Conservation (phyloP, 2,113 vertebrate species). For the Notothenia coriiceps region DNA sequence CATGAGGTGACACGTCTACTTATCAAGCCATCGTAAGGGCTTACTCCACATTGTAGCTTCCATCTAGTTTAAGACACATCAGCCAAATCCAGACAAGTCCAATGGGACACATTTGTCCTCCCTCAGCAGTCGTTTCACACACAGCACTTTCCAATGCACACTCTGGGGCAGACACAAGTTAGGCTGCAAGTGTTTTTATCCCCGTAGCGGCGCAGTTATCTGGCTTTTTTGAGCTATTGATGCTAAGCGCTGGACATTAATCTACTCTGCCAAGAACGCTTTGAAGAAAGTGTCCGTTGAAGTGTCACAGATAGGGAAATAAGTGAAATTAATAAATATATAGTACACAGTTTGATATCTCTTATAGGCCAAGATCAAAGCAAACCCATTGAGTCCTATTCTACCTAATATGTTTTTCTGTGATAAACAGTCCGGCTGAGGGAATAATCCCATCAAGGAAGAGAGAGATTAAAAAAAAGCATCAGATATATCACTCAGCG, state of each 20-base stretch:
- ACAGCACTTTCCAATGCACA: slow-evolving; percentile 18
- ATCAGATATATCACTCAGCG: slow-evolving; percentile 75
- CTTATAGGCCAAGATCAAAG: slow-evolving; percentile 77
- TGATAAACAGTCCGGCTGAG: slow-evolving; percentile 80
- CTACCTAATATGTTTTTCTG: slow-evolving; percentile 80
- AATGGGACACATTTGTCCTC: slow-evolving; percentile 22
- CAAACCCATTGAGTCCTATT: slow-evolving; percentile 78
- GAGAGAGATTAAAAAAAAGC: slow-evolving; percentile 69
- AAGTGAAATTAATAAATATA: slow-evolving; percentile 77
- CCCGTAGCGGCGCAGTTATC: slow-evolving; percentile 60
- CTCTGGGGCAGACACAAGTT: slow-evolving; percentile 35
- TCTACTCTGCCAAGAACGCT: slow-evolving; percentile 71
- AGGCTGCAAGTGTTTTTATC: slow-evolving; percentile 66
- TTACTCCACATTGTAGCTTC: slow-evolving; percentile 33
- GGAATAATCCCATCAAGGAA: slow-evolving; percentile 83
- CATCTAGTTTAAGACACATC: slow-evolving; percentile 27
- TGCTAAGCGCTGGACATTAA: slow-evolving; percentile 78
- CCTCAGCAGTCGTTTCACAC: slow-evolving; percentile 21
- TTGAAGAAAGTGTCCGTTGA: slow-evolving; percentile 76
- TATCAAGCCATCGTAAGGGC: slow-evolving; percentile 11
- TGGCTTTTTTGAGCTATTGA: slow-evolving; percentile 74
- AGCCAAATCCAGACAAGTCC: slow-evolving; percentile 43
- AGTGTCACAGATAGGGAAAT: slow-evolving; percentile 74
- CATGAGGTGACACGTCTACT: background rate
- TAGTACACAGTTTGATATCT: slow-evolving; percentile 77